Conservation (phyloP, 2,797 vertebrate genomes). For the Lateolabrax maculatus region DNA sequence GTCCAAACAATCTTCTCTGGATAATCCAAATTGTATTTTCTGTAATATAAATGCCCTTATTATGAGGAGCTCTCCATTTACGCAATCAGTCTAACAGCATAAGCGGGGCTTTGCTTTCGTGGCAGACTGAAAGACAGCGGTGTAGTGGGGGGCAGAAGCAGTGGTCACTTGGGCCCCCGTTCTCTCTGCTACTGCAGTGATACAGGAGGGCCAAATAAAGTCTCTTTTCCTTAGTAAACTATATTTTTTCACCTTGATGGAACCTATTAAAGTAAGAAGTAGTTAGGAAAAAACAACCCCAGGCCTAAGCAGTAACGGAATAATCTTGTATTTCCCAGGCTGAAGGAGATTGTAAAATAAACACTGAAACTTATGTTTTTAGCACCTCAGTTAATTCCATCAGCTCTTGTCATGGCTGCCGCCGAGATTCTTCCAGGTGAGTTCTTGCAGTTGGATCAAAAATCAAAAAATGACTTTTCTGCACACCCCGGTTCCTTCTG, state of each 20-base stretch:
- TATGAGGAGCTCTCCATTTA: not conserved
- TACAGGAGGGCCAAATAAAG: not conserved
- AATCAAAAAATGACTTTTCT: constrained; percentile 37
- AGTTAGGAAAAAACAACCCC: not conserved
- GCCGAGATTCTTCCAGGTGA: constrained; percentile 38
- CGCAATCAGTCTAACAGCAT: not conserved
- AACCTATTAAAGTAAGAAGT: not conserved
- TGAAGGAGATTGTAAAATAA: not conserved
- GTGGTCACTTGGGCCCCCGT: not conserved
- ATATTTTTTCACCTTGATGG: constrained; percentile 13
- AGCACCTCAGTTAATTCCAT: not conserved
- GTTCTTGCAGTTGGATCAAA: constrained; percentile 37
- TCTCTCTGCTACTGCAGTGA: not conserved
- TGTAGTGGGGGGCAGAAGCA: not conserved
- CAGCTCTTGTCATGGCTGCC: constrained; percentile 14
- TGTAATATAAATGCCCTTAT: not conserved
- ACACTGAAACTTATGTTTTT: not conserved
- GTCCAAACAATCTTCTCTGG: not conserved
- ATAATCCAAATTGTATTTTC: not conserved
- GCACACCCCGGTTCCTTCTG: constrained; percentile 20
- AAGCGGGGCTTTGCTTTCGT: not conserved
- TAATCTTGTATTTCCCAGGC: not conserved
- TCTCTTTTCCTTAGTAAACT: not conserved
- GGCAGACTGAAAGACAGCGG: not conserved
- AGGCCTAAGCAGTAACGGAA: no score